phyloP scores from a whole-genome alignment of 2,113 vertebrate species.

The Halcyon senegalensis region DNA sequence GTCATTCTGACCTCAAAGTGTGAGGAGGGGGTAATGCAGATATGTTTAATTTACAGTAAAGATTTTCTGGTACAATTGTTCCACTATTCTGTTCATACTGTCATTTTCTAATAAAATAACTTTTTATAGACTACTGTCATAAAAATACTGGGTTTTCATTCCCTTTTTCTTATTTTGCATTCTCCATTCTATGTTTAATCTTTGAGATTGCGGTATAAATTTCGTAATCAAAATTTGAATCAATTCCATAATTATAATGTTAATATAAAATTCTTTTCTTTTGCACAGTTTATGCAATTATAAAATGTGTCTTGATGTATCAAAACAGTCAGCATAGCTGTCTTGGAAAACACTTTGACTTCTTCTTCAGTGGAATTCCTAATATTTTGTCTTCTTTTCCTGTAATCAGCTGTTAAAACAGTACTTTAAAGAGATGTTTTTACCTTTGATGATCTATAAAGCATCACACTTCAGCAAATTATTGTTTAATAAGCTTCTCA shows the following conservation, averaged over 20 bases:
- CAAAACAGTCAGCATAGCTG: not conserved
- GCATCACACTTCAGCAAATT: slow-evolving; percentile 17
- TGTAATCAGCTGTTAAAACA: not conserved
- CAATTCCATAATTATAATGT: not conserved
- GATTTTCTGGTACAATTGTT: not conserved
- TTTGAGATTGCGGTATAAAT: not conserved
- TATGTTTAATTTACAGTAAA: not conserved
- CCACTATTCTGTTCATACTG: not conserved
- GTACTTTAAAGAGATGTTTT: slow-evolving; percentile 13
- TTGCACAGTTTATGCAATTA: not conserved
- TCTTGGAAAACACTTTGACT: not conserved
- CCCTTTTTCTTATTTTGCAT: not conserved
- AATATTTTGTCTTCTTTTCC: not conserved
- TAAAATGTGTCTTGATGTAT: not conserved
- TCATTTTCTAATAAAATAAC: not conserved
- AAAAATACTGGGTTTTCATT: not conserved
- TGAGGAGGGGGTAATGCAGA: not conserved
- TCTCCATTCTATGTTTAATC: not conserved
- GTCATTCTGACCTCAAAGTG: not conserved
- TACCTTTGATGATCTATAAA: slow-evolving; percentile 1
- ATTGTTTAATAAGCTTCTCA: slow-evolving; percentile 37
- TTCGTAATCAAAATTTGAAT: not conserved
- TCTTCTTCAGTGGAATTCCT: not conserved
- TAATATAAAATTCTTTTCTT: not conserved
- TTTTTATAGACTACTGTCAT: not conserved